A percentile compares a stretch with the other conserved stretches of the same genome.
phyloP scores from a whole-genome alignment of 2,797 vertebrate genomes.

The Graptemys geographica region DNA sequence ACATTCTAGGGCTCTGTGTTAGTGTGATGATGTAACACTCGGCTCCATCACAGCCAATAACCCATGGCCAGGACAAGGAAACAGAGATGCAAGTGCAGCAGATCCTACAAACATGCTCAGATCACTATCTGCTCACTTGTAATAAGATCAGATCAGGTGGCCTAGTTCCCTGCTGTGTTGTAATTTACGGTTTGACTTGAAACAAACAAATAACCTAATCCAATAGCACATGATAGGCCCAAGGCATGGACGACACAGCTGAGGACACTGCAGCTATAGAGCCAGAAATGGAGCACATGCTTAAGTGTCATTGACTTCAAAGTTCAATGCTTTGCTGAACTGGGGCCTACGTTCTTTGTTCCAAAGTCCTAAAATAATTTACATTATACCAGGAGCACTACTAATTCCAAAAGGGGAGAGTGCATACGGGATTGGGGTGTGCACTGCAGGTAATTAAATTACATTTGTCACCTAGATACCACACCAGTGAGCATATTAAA shows the following conservation, averaged over 20 bases:
- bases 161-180: neutral
- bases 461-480: neutral
- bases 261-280: neutral
- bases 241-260: neutral
- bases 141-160: neutral
- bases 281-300: neutral
- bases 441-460: neutral
- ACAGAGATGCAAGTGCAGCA: neutral
- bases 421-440: neutral
- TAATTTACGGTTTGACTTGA: neutral
- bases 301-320: neutral
- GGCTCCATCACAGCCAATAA: neutral
- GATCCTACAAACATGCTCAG: neutral
- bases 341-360: neutral
- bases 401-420: neutral
- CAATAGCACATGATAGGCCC: neutral
- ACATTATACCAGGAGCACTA: neutral
- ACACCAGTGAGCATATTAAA: neutral
- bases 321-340: neutral
- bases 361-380: neutral
- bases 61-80: neutral
- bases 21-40: neutral
- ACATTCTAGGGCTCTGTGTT: neutral
- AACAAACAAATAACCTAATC: neutral
- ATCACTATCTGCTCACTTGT: accelerated